Evolutionary conservation across 2,888 invertebrate species (phyloP), one percentile per base, ranked within the genome.

Genomic region (Uropetala carovei): DNA sequence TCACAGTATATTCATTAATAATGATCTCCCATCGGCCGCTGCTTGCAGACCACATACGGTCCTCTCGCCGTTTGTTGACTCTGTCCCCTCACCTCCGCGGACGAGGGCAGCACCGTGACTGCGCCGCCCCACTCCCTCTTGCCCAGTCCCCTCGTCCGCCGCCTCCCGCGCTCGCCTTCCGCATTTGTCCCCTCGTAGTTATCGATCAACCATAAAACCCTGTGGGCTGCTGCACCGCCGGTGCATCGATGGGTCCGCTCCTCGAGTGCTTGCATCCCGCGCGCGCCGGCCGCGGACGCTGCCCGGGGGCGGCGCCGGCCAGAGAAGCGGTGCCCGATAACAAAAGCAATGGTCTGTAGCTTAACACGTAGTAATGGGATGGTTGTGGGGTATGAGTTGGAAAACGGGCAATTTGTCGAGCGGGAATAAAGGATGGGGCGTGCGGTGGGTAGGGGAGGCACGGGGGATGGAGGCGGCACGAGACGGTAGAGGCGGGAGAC

Each of bases 281-380:
- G 93, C 93, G 93, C 94, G 94, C 94, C 94, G 94, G 94, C 94
- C 94, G 94, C 94, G 95, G 95, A 94, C 95, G 95, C 95, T 95
- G 95, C 94, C 95, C 95, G 94, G 94, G 94, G 94, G 95, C 94
- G 94, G 94, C 94, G 94, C 92, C 94, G 94, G n/a, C 27, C 68
- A 22, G 30, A 43, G 82, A 11, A 30, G 16, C 43, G 43, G 85
- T 56, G 86, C 60, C 86, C 89, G 64, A 68, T 89, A 89, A 89
- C 64, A 27, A 68, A 89, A 89, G 64, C 89, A 89, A 89, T 89
- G 89, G 89, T 89, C 89, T 64, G 64, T 89, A 58, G 89, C 60
- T 89, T 89, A 89, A 89, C 89, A 43, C 89, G 89, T 58, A 89
- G 89, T 89, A 89, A 89, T 89, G 89, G 89, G 89, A 89, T 64